phyloP scores from a whole-genome alignment of 2,797 vertebrate species.

The Enteromius unitaeniatus region DNA sequence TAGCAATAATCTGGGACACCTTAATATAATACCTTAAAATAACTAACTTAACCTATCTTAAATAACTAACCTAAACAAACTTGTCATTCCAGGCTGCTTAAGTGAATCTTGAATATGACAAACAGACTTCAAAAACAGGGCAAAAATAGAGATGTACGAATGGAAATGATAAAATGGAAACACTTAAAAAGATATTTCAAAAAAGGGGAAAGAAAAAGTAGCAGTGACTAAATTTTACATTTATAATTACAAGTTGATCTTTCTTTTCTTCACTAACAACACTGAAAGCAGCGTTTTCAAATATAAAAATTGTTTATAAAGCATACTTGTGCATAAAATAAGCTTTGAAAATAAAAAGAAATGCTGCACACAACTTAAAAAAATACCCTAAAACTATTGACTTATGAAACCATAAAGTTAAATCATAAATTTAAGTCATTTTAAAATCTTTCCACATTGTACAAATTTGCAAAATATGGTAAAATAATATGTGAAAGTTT shows the following conservation, averaged over 20 bases:
- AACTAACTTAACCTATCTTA: too few species aligned
- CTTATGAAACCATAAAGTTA: background rate
- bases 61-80: background rate
- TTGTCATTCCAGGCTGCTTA: background rate
- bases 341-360: background rate
- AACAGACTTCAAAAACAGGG: background rate
- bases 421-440: background rate
- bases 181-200: background rate
- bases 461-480: background rate
- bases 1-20: too few species aligned
- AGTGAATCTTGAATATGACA: background rate
- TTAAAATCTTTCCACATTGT: background rate
- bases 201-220: background rate
- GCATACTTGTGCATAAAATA: background rate
- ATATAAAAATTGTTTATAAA: background rate
- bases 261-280: background rate
- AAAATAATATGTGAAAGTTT: background rate
- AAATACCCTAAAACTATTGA: background rate
- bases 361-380: background rate
- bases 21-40: too few species aligned
- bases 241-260: background rate
- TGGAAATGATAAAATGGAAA: background rate
- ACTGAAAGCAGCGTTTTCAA: background rate
- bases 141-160: background rate
- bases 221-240: background rate